These are phyloP conservation scores for Melanchra persicariae DNA, from an alignment of 2,888 invertebrate species.

Conservation along the genomic window DNA sequence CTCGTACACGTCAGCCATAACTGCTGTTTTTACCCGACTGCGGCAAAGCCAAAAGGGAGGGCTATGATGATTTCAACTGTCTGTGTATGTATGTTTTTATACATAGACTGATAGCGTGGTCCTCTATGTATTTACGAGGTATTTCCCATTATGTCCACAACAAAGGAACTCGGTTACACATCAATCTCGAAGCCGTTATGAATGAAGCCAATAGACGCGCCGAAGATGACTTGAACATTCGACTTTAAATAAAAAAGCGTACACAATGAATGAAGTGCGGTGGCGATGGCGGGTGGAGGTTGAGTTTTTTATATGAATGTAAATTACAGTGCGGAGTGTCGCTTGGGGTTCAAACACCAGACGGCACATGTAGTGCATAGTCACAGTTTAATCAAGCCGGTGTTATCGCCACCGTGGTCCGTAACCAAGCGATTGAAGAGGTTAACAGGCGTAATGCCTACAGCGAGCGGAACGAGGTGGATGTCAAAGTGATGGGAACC, in stretches of 20 bases:
- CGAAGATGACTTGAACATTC: conserved; percentile 46
- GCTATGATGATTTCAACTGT: no score
- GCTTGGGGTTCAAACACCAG: conserved; percentile 14
- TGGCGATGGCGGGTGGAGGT: not conserved
- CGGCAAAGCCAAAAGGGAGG: no score
- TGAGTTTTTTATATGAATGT: conserved; percentile 38
- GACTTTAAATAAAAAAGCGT: conserved; percentile 43
- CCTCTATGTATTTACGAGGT: not conserved
- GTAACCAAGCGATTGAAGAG: not conserved
- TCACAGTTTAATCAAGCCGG: not conserved
- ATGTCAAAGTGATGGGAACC: not conserved
- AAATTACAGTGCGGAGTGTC: conserved; percentile 10
- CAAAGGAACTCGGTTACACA: conserved; percentile 41
- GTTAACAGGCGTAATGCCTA: conserved; percentile 2
- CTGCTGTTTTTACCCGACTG: no score
- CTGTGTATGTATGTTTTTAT: no score
- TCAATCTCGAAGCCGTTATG: conserved; percentile 33
- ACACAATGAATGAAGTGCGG: conserved; percentile 32
- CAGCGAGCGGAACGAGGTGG: not conserved
- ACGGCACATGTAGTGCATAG: not conserved
- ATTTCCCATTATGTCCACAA: conserved; percentile 20
- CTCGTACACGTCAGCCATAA: no score
- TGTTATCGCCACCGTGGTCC: conserved; percentile 5
- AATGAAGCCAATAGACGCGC: conserved; percentile 32
- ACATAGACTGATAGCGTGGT: not conserved